Percentiles rank a stretch among this genome's conserved stretches.
Evolutionary conservation across 2,797 vertebrate species (phyloP).

Genomic region (Aeoliscus strigatus): DNA sequence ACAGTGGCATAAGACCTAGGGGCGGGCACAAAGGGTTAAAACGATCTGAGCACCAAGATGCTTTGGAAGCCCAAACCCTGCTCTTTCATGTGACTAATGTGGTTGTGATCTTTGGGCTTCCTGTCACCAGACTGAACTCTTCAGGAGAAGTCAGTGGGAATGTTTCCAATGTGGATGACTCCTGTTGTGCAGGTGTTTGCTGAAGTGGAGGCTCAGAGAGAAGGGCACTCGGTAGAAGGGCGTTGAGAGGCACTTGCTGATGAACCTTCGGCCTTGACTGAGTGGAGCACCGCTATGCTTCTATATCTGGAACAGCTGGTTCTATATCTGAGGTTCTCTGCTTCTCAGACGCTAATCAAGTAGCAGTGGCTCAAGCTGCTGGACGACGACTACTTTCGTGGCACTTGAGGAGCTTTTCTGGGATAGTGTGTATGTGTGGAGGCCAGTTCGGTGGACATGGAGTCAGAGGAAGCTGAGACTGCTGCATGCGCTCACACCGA

Average conservation of each 20-base stretch:
- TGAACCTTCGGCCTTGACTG: constrained; percentile 34
- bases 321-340: too few species aligned
- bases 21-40: constrained; percentile 14
- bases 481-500: constrained; percentile 66
- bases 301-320: too few species aligned
- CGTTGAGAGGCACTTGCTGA: constrained; percentile 47
- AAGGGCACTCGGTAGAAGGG: constrained; percentile 35
- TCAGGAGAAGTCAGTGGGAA: too few species aligned
- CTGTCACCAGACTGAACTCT: too few species aligned
- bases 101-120: too few species aligned
- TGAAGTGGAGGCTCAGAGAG: constrained; percentile 36
- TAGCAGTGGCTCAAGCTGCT: constrained; percentile 74
- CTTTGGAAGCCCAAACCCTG: constrained; percentile 51
- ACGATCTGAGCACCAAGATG: constrained; percentile 54
- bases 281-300: constrained; percentile 39
- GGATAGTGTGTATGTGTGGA: too few species aligned
- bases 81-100: constrained; percentile 31
- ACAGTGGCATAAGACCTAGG: too few species aligned
- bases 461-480: constrained; percentile 58
- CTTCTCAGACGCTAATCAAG: constrained; percentile 27
- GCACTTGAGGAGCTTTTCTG: too few species aligned
- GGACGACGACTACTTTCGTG: too few species aligned
- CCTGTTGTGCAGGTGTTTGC: constrained; percentile 24
- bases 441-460: too few species aligned
- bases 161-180: constrained; percentile 27